Percentiles rank a stretch among this genome's conserved stretches.
Conservation (phyloP, 2,888 invertebrate genomes). For the Tiphia femorata region DNA sequence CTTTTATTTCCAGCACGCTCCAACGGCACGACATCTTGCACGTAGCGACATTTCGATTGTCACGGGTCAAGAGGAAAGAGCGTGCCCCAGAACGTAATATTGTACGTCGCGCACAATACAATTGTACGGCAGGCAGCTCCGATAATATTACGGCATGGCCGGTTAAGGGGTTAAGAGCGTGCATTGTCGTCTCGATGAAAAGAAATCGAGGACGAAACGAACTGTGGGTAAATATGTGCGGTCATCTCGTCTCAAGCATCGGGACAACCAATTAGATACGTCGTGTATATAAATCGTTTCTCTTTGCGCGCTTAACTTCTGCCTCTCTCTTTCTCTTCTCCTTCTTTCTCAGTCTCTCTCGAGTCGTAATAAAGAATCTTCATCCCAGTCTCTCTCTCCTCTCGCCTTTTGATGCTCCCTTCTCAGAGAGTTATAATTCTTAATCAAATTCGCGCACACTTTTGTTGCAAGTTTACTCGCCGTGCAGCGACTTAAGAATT, state of each 20-base stretch:
- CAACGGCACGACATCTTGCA: background rate
- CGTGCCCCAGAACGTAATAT: constrained; percentile 43
- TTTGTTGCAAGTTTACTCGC: no score
- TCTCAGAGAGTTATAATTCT: no score
- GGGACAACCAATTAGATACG: constrained; percentile 32
- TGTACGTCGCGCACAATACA: constrained; percentile 39
- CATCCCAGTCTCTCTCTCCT: no score
- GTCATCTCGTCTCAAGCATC: constrained; percentile 27
- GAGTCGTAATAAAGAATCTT: no score
- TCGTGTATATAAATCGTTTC: background rate
- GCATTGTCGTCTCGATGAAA: constrained; percentile 47
- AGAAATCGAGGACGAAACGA: constrained; percentile 51
- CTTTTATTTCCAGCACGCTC: background rate
- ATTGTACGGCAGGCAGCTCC: constrained; percentile 43
- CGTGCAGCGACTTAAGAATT: no score
- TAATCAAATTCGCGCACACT: no score
- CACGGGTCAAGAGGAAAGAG: constrained; percentile 42
- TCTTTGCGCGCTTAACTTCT: background rate
- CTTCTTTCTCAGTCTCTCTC: background rate
- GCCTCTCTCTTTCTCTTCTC: background rate
- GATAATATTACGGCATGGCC: constrained; percentile 46
- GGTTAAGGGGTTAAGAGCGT: constrained; percentile 48
- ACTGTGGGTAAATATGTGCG: constrained; percentile 46
- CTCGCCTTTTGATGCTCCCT: no score
- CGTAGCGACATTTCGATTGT: constrained; percentile 30